These are phyloP conservation scores for Coregonus clupeaformis DNA, from an alignment of 2,113 vertebrate species.

Conservation along the genomic window DNA sequence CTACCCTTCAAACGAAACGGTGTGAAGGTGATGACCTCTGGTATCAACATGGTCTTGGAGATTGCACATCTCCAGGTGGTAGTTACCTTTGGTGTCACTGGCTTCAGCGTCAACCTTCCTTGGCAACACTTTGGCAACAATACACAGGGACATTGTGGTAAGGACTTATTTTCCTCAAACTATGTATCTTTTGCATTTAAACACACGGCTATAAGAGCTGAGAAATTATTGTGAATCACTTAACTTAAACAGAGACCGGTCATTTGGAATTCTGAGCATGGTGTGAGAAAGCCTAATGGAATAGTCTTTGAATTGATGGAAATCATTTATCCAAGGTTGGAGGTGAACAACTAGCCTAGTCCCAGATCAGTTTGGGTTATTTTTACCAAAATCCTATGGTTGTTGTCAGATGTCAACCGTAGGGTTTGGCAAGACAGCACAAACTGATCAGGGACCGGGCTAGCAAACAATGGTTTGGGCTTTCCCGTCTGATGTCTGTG, in stretches of 20 bases:
- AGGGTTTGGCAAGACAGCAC: no score
- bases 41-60: conserved; percentile 78
- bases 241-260: not conserved
- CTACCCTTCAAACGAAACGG: conserved; percentile 63
- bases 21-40: conserved; percentile 74
- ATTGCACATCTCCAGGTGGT: conserved; percentile 73
- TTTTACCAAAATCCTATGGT: no score
- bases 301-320: no score
- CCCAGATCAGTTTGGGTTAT: no score
- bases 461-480: not conserved
- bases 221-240: not conserved
- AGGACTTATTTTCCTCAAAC: conserved; percentile 22
- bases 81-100: conserved; percentile 82
- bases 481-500: not conserved
- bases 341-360: not conserved
- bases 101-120: conserved; percentile 83
- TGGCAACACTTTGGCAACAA: conserved; percentile 81
- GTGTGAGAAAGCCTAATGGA: not conserved
- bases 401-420: no score
- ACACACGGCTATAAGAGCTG: no score
- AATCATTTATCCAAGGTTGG: not conserved
- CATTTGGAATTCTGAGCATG: not conserved
- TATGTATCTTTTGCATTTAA: not conserved
- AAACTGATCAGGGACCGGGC: no score
- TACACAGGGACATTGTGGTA: conserved; percentile 94